Conservation (phyloP, 2,797 vertebrate species). For the Lophura swinhoii region DNA sequence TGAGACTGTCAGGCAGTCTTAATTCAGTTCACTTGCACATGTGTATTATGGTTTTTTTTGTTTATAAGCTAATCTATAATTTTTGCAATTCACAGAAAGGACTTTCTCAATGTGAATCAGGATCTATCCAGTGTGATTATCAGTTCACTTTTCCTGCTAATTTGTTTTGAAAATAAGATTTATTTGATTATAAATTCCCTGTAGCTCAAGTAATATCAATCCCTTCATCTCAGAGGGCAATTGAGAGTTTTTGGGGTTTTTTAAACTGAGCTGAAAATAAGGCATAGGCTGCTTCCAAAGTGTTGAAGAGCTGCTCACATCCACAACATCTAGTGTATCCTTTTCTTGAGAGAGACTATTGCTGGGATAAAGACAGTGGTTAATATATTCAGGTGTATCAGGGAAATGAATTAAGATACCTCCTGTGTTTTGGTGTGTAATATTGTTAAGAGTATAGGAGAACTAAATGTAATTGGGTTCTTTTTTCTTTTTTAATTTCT, state of each 20-base stretch:
- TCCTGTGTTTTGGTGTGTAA: neutral
- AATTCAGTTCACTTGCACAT: neutral
- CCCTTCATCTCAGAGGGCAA: neutral
- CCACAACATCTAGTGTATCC: neutral
- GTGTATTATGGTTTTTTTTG: neutral
- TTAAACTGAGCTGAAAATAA: neutral
- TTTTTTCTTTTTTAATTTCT: constrained; percentile 29
- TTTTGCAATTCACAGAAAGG: neutral
- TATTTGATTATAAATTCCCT: neutral
- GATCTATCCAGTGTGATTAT: neutral
- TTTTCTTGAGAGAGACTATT: neutral
- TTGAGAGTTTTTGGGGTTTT: neutral
- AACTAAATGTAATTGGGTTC: neutral
- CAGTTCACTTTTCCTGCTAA: neutral
- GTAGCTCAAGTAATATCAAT: neutral
- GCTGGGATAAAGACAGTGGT: neutral
- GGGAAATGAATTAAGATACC: neutral
- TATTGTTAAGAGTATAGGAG: neutral
- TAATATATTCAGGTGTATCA: neutral
- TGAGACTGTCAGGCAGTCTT: neutral
- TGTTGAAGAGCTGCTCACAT: neutral
- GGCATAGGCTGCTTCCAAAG: neutral
- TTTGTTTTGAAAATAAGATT: neutral
- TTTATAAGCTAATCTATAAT: neutral
- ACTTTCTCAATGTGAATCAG: neutral